phyloP scores from a whole-genome alignment of 2,113 vertebrate species.

The Hemiprocne comata region DNA sequence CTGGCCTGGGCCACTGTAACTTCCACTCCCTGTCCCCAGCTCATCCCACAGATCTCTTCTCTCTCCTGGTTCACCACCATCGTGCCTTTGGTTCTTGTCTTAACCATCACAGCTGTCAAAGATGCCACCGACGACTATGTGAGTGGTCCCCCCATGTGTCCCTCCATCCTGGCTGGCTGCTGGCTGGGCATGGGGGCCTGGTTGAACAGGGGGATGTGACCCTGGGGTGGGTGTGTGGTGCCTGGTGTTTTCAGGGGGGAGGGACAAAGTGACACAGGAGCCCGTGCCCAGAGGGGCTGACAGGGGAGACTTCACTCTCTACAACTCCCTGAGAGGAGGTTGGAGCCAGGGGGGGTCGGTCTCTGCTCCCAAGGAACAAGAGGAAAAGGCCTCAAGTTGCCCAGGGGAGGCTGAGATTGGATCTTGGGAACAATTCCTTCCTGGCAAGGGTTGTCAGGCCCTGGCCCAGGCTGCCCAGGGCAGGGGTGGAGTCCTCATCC shows the following conservation, averaged over 20 bases:
- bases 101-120: constrained; percentile 96
- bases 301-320: no score
- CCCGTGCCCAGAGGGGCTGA: background rate
- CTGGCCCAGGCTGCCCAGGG: no score
- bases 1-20: background rate
- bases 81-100: constrained; percentile 96
- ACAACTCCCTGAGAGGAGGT: no score
- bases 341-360: no score
- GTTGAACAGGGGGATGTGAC: background rate
- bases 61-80: constrained; percentile 99
- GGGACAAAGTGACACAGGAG: fast-evolving
- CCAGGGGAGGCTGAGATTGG: no score
- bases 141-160: constrained; percentile 16
- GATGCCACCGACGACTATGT: constrained; percentile 96
- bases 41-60: constrained; percentile 96
- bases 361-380: no score
- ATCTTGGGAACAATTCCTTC: no score
- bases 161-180: background rate
- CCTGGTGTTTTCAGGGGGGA: background rate
- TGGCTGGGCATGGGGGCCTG: background rate
- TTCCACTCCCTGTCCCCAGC: constrained; percentile 60
- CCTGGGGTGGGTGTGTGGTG: fast-evolving
- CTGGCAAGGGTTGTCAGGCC: no score
- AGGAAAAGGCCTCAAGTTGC: no score
- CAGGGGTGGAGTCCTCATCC: no score